phyloP scores from a whole-genome alignment of 2,113 vertebrate species.

The Mastomys natalensis region DNA sequence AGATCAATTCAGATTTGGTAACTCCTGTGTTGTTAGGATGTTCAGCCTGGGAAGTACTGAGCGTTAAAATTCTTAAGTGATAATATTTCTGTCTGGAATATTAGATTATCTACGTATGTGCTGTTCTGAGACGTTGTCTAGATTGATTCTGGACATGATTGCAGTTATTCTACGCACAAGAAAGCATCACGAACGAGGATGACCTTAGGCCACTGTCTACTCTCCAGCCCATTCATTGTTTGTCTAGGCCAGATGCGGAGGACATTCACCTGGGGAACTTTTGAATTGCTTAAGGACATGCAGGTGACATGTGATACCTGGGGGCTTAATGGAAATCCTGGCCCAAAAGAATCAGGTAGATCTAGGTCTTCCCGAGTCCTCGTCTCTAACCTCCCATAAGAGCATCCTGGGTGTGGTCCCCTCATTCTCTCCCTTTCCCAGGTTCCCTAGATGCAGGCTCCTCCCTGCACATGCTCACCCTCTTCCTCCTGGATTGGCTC shows the following conservation, averaged over 20 bases:
- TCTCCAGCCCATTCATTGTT: no score
- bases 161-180: neutral
- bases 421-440: neutral
- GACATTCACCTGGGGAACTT: neutral
- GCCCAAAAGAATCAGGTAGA: neutral
- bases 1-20: slow-evolving; percentile 16
- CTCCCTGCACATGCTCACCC: accelerated
- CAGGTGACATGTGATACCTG: neutral
- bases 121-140: neutral
- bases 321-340: neutral
- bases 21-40: neutral
- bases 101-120: neutral
- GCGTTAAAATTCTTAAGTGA: neutral
- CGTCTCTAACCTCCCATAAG: neutral
- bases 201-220: neutral
- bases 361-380: neutral
- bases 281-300: neutral
- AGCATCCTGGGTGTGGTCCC: neutral
- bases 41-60: neutral
- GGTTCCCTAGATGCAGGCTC: no score
- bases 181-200: neutral
- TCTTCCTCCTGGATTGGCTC: neutral
- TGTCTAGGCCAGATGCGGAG: neutral
- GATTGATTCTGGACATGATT: neutral
- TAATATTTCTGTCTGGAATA: neutral